phyloP scores from a whole-genome alignment of 2,888 invertebrate species.

The Protonemura montana region DNA sequence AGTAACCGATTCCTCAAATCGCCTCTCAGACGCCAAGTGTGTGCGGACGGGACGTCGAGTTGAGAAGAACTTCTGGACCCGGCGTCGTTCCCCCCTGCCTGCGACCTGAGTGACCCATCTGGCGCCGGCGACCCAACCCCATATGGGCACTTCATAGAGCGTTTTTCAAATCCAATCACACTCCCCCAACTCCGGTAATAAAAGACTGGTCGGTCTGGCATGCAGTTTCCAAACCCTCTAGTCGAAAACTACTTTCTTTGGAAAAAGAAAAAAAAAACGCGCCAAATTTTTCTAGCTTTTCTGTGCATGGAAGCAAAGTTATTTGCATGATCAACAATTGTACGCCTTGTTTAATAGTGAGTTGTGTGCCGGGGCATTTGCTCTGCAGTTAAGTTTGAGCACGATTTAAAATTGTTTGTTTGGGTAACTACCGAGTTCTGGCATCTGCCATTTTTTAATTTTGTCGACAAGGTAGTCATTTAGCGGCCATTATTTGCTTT shows the following conservation, averaged over 20 bases:
- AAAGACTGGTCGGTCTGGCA: conserved; percentile 13
- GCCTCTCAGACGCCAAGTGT: not conserved
- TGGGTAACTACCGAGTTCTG: too few species aligned
- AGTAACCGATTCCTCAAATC: conserved; percentile 27
- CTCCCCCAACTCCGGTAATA: conserved; percentile 22
- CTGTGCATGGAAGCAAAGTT: not conserved
- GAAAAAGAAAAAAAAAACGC: not conserved
- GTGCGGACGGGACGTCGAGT: not conserved
- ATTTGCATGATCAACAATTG: too few species aligned
- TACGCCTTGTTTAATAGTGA: too few species aligned
- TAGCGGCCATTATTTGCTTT: too few species aligned
- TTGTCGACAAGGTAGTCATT: too few species aligned
- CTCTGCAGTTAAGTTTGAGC: too few species aligned
- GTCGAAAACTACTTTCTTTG: not conserved
- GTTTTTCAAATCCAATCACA: conserved; percentile 38
- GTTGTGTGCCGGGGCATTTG: too few species aligned
- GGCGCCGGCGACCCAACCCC: conserved; percentile 16
- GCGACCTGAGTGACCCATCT: conserved; percentile 28
- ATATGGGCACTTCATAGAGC: conserved; percentile 29
- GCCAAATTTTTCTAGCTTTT: not conserved
- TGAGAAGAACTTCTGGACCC: not conserved
- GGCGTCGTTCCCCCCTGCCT: not conserved
- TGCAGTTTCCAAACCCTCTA: not conserved
- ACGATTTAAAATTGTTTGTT: too few species aligned
- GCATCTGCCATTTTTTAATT: too few species aligned